phyloP scores from a whole-genome alignment of 92 coral and sea anemone genomes.

The Bergia puertoricense region DNA sequence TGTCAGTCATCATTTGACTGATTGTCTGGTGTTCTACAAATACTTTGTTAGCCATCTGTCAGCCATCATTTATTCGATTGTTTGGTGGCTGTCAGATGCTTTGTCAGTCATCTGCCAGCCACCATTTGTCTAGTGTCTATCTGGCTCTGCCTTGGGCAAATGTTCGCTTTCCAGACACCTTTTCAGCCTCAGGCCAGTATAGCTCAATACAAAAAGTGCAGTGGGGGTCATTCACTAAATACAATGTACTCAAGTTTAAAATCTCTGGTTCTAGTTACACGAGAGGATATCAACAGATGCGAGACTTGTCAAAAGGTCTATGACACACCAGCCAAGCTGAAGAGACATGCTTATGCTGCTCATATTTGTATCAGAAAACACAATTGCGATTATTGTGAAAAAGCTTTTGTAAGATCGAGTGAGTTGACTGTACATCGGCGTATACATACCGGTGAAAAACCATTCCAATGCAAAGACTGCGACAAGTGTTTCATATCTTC shows the following conservation, averaged over 20 bases:
- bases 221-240: too few relatives aligned
- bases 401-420: background rate
- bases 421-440: background rate
- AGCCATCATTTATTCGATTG: too few relatives aligned
- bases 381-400: conserved; percentile 18
- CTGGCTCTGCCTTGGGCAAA: too few relatives aligned
- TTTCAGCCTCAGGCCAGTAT: too few relatives aligned
- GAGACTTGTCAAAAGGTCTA: background rate
- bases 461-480: conserved; percentile 16
- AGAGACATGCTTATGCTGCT: background rate
- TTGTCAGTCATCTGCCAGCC: too few relatives aligned
- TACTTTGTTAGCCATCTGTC: too few relatives aligned
- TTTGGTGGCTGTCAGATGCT: too few relatives aligned
- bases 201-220: too few relatives aligned
- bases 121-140: too few relatives aligned
- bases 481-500: conserved; percentile 9
- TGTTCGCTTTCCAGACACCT: too few relatives aligned
- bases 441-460: conserved; percentile 18
- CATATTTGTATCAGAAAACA: background rate
- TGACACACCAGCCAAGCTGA: background rate
- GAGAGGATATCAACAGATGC: background rate
- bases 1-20: too few relatives aligned
- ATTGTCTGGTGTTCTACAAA: too few relatives aligned
- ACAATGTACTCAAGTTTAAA: background rate
- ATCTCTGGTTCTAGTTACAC: background rate